Base-by-base conservation (phyloP, 2,113 vertebrate genomes). In the Corydoras maculifer region DNA sequence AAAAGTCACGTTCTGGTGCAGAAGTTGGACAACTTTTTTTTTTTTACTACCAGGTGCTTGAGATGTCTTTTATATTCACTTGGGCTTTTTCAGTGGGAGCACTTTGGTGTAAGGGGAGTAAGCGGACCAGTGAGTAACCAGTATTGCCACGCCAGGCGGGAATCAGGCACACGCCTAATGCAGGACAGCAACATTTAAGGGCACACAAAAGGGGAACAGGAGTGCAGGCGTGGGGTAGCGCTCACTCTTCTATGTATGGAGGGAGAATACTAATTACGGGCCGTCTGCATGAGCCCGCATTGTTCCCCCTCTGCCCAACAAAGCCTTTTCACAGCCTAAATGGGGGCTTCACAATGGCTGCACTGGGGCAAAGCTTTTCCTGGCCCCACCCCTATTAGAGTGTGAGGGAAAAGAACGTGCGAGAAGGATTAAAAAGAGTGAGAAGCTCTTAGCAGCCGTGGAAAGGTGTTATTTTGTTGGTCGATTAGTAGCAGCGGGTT, bases 191-290 rank as follows among this genome's bases (percentile, higher is more conserved):
- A 75, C 66, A 75, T 69, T 67, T 62, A 68, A 70, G 69, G 66
- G 49, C 50, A 72, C 68, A 75, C 78, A 80, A 79, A 78, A 74
- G 71, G 59, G 61, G 68, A 82, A 75, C 84, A 80, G 86, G 86
- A 84, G 77, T 63, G 62, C 54, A 70, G 66, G 65, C 43, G 63
- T 70, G 58, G 79, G 82, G 84, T 75, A 73, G 76, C 76, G 81
- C 82, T 73, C 75, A 77, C 80, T 83, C 81, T 75, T 76, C 65
- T 8, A 83, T 79, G 87, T 82, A 86, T 83, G 82, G 83, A 73
- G 78, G 83, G 77, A 87, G 87, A 88, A 89, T 90, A 88, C 86
- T 91, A 90, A 90, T 91, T 87, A 85, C 75, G 75, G 75, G 81
- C 74, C 84, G 65, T 80, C 77, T 88, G 83, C 73, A 75, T 75